Conservation (phyloP, 2,888 invertebrate genomes). For the Seladonia tumulorum region DNA sequence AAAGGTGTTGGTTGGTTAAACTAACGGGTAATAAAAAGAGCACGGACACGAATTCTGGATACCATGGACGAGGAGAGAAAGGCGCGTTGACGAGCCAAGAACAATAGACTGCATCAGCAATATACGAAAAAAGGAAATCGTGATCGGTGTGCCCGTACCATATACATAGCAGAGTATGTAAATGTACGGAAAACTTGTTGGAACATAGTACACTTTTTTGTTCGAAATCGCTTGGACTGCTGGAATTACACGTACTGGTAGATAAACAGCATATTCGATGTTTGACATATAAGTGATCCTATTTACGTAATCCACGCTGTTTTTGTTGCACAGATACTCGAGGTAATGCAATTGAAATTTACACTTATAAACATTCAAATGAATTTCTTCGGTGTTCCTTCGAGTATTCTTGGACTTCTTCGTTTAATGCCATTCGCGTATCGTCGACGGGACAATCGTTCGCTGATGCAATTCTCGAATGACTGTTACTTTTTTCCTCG, state of each 20-base stretch:
- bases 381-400: not conserved
- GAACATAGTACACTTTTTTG: not conserved
- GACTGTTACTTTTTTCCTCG: not conserved
- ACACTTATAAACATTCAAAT: not conserved
- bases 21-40: not conserved
- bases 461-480: not conserved
- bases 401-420: not conserved
- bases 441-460: not conserved
- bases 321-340: not conserved
- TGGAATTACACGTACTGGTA: not conserved
- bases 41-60: not conserved
- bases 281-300: not conserved
- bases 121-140: not conserved
- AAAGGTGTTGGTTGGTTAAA: not conserved
- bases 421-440: not conserved
- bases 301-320: not conserved
- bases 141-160: not conserved
- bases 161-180: not conserved
- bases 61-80: not conserved
- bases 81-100: not conserved
- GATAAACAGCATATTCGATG: not conserved
- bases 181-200: not conserved
- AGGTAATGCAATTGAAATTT: not conserved
- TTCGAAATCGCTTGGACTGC: not conserved
- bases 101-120: not conserved